Evolutionary conservation across 2,113 vertebrate species (phyloP).

Genomic region (Pelodiscus sinensis): DNA sequence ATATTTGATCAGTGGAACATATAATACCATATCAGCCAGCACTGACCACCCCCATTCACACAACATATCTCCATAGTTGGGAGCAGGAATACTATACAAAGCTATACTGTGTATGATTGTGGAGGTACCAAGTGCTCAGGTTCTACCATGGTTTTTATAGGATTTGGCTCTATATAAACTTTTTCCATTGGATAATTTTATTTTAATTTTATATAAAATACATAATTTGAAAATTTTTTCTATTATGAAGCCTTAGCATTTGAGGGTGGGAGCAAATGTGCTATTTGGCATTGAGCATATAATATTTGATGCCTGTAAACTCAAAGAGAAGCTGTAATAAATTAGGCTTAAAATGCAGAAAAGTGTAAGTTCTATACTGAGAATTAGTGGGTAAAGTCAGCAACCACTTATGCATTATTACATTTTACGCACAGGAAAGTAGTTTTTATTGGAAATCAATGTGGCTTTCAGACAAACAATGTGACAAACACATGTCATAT

Average conservation of each 20-base stretch:
- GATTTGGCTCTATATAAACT: background rate
- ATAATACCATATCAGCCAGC: accelerated
- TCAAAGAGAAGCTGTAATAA: background rate
- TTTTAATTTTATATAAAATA: background rate
- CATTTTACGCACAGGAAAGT: background rate
- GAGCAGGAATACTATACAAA: background rate
- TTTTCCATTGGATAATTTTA: background rate
- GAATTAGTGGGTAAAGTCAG: background rate
- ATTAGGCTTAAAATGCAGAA: background rate
- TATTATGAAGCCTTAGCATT: background rate
- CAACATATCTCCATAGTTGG: accelerated
- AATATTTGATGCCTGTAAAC: background rate
- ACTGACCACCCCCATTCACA: accelerated
- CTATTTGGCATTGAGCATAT: background rate
- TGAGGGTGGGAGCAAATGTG: background rate
- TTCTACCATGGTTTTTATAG: background rate
- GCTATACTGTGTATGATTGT: background rate
- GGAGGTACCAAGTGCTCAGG: background rate
- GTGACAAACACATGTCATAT: background rate
- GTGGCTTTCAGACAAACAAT: background rate
- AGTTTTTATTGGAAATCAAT: background rate
- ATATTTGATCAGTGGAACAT: background rate
- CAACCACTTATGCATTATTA: background rate
- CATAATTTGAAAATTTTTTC: background rate
- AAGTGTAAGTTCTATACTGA: background rate